Conservation (phyloP, 2,797 vertebrate genomes). For the Oreochromis mossambicus region DNA sequence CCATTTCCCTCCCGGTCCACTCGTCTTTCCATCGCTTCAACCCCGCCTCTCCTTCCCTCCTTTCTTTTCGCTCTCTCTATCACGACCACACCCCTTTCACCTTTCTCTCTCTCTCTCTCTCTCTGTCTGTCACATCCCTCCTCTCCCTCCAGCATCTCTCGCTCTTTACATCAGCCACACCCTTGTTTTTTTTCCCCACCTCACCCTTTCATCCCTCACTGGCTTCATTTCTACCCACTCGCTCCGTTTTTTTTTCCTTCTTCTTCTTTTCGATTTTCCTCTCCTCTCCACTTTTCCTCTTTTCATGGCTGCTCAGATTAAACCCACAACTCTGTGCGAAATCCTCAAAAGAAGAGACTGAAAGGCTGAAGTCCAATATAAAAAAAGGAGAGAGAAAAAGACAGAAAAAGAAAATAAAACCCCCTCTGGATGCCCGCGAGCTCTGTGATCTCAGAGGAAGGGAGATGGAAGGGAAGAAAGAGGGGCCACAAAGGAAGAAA, state of each 20-base stretch:
- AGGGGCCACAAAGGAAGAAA: not conserved
- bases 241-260: not conserved
- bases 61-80: not conserved
- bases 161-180: slow-evolving; percentile 24
- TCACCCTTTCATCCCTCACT: slow-evolving; percentile 22
- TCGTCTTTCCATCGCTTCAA: slow-evolving; percentile 36
- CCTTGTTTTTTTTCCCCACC: slow-evolving; percentile 13
- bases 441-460: not conserved
- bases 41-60: not conserved
- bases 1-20: slow-evolving; percentile 24
- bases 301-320: slow-evolving; percentile 17
- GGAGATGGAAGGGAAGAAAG: not conserved
- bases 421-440: not conserved
- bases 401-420: not conserved
- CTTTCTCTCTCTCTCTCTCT: slow-evolving; percentile 22
- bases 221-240: slow-evolving; percentile 13
- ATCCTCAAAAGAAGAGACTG: slow-evolving; percentile 4
- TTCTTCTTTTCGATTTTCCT: not conserved
- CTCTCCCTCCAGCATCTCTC: slow-evolving; percentile 2
- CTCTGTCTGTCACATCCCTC: not conserved
- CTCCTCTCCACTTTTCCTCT: not conserved
- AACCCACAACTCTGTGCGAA: slow-evolving; percentile 15
- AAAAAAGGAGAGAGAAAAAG: not conserved
- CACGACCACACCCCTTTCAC: slow-evolving; percentile 14
- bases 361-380: not conserved